Conservation (phyloP, 1,140 invertebrate species). For the Helicoverpa zea region DNA sequence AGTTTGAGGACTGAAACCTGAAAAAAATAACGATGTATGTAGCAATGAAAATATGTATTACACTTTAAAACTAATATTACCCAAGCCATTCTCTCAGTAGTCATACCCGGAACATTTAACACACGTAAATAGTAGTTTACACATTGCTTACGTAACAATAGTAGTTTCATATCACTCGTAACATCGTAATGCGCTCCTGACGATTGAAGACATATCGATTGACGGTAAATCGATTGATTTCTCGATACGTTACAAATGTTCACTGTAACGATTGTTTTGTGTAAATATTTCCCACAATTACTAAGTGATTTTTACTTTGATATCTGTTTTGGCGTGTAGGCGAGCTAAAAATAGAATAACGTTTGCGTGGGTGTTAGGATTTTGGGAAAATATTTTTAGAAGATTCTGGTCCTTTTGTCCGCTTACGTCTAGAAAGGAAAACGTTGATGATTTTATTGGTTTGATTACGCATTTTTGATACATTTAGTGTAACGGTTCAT, state of each 20-base stretch:
- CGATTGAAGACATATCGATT: background rate
- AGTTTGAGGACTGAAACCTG: no score
- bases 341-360: constrained; percentile 4
- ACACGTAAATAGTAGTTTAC: background rate
- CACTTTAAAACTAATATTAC: no score
- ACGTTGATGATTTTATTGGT: no score
- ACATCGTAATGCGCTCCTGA: constrained; percentile 12
- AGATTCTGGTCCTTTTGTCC: constrained; percentile 1
- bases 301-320: constrained; percentile 3
- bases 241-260: constrained; percentile 14
- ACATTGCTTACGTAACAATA: constrained; percentile 11
- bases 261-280: constrained; percentile 5
- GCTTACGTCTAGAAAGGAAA: background rate
- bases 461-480: no score
- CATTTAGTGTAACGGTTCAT: no score
- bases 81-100: no score
- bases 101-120: background rate
- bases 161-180: background rate
- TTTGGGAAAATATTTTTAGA: constrained; percentile 2
- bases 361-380: background rate
- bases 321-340: background rate
- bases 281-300: constrained; percentile 1
- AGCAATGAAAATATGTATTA: no score
- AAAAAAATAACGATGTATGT: no score
- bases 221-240: constrained; percentile 2